Evolutionary conservation across 2,797 vertebrate genomes (phyloP).

Genomic region (Silurus lanzhouensis): DNA sequence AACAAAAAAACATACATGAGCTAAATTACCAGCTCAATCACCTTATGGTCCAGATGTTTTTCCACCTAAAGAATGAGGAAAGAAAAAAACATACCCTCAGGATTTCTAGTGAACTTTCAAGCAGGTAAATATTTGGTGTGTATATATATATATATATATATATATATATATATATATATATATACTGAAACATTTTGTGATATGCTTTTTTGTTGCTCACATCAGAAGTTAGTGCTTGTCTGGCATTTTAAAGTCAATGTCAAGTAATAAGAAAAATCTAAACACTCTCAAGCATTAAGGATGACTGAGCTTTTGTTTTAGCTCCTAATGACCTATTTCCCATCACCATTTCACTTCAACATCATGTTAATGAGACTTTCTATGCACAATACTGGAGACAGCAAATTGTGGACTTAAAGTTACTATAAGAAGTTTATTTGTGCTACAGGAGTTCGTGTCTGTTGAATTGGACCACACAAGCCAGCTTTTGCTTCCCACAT

Average conservation of each 20-base stretch:
- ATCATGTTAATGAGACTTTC: neutral
- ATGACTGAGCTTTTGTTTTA: neutral
- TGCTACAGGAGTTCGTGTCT: too few relatives aligned
- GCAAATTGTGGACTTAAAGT: neutral
- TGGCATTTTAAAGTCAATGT: neutral
- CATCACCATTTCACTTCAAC: too few relatives aligned
- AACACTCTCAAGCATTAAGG: neutral
- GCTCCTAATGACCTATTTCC: neutral
- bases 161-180: neutral
- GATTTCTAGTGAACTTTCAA: neutral
- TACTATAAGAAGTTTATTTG: neutral
- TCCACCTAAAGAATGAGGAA: slow-evolving; percentile 51
- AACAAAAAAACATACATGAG: slow-evolving; percentile 78
- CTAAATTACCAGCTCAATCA: slow-evolving; percentile 86
- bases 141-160: neutral
- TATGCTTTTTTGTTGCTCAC: neutral
- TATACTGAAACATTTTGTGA: neutral
- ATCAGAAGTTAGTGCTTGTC: neutral
- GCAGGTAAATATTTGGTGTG: neutral
- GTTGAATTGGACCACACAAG: too few relatives aligned
- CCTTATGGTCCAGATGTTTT: slow-evolving; percentile 76
- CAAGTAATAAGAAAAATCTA: neutral
- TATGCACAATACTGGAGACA: neutral
- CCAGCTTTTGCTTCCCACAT: too few relatives aligned
- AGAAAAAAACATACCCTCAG: neutral